Evolutionary conservation across 2,797 vertebrate species (phyloP), one percentile per base, ranked within the genome.

Genomic region (Cichlasoma orientale): DNA sequence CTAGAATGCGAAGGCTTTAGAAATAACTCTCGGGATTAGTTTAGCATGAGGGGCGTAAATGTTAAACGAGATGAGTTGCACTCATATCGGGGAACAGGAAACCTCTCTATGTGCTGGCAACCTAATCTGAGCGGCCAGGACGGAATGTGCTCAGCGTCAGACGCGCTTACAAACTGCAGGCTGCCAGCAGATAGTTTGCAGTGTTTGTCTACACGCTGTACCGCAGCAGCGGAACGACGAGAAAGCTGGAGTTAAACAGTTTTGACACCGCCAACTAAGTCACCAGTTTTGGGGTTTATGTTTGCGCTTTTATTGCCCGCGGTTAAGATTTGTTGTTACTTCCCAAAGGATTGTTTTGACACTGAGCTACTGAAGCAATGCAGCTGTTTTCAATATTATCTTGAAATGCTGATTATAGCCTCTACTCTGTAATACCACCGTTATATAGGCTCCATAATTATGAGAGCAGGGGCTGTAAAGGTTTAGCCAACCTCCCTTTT

Each of bases 111-210:
- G 88, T 82, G 78, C 86, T 88, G 85, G 91, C 92, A 92, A 92
- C 88, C 80, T 88, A 92, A 92, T 93, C 91, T 90, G 90, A 89
- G 91, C 91, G 82, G 84, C 79, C 79, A 76, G 93, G 91, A 94
- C 93, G 92, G 93, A 94, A 94, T 94, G 93, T 94, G 93, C 94
- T 90, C 80, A 83, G 83, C 84, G 93, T 88, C 82, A 85, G 82
- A 90, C 82, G 84, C 90, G 87, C 85, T 89, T 71, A 61, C 80
- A 74, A 68, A 38, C 71, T 77, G 72, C 80, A 61, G 68, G 69
- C 85, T 78, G 88, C 83, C 78, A 78, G 82, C 79, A 16, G 27
- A 36, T 8, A 2, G 71, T 41, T 52, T 31, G 75, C 21, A 25
- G 27, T 25, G 56, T 31, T 58, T 75, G 63, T 68, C 31, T 53